These are phyloP conservation scores for Maniola hyperantus DNA, from an alignment of 2,888 invertebrate genomes.

Conservation along the genomic window DNA sequence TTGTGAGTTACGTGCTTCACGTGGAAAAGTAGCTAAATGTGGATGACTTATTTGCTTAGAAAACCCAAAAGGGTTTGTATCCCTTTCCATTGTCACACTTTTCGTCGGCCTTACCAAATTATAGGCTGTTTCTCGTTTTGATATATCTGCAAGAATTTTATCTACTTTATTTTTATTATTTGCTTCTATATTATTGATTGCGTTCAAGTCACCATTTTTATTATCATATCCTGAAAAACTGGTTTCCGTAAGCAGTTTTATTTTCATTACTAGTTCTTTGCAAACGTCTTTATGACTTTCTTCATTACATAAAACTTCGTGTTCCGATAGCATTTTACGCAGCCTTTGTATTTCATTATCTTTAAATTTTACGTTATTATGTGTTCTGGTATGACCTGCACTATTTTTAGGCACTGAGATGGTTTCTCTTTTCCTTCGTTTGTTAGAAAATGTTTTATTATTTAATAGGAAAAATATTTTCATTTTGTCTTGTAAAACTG, in stretches of 20 bases:
- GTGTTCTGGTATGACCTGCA: constrained; percentile 4
- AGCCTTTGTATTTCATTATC: constrained; percentile 55
- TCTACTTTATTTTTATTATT: constrained; percentile 26
- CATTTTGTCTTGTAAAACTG: constrained; percentile 50
- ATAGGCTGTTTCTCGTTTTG: constrained; percentile 51
- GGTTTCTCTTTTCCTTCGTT: constrained; percentile 52
- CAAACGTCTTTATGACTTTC: constrained; percentile 59
- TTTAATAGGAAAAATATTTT: constrained; percentile 54
- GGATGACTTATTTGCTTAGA: constrained; percentile 34
- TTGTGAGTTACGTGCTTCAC: constrained; percentile 40
- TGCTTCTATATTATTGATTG: background rate
- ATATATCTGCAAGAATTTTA: constrained; percentile 44
- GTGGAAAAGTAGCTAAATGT: constrained; percentile 36
- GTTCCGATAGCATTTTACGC: constrained; percentile 60
- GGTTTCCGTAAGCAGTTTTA: constrained; percentile 51
- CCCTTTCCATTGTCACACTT: constrained; percentile 38
- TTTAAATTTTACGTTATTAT: constrained; percentile 46
- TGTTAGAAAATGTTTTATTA: constrained; percentile 51
- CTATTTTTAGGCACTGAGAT: constrained; percentile 13
- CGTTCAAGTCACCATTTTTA: constrained; percentile 31
- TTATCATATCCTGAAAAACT: constrained; percentile 30
- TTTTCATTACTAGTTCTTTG: constrained; percentile 58
- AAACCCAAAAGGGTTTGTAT: constrained; percentile 37
- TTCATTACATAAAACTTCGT: constrained; percentile 59
- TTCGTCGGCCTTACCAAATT: constrained; percentile 43